Evolutionary conservation across 2,888 invertebrate genomes (phyloP).

Genomic region (Eilema sororculum): DNA sequence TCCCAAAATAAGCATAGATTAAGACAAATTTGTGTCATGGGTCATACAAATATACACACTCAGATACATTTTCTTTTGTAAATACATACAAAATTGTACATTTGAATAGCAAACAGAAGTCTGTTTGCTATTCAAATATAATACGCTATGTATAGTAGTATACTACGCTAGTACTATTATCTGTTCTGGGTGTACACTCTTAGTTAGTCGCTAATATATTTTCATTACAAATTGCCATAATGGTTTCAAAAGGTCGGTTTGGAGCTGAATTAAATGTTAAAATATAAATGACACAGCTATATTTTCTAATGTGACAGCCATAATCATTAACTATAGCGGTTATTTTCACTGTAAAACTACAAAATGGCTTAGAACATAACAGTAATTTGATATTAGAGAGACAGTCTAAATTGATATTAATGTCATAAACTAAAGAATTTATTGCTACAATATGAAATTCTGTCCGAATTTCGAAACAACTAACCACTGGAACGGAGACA

Average conservation of each 20-base stretch:
- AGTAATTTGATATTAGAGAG: slow-evolving; percentile 32
- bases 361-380: slow-evolving; percentile 13
- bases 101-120: no score
- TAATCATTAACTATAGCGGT: slow-evolving; percentile 16
- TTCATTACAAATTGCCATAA: not conserved
- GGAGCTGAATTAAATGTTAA: not conserved
- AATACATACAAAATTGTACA: no score
- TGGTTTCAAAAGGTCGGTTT: not conserved
- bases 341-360: slow-evolving; percentile 32
- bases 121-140: no score
- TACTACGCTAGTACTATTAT: no score
- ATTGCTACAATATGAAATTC: slow-evolving; percentile 25
- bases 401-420: slow-evolving; percentile 34
- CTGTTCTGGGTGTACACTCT: no score
- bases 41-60: no score
- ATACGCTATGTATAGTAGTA: no score
- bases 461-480: slow-evolving; percentile 23
- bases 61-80: no score
- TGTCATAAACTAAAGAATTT: slow-evolving; percentile 33
- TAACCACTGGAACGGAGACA: slow-evolving; percentile 16
- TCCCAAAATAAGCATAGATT: no score
- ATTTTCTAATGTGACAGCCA: not conserved
- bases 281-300: not conserved
- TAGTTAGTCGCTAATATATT: not conserved
- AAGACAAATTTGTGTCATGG: no score